phyloP scores from a whole-genome alignment of 2,888 invertebrate genomes.

The Phaedon cochleariae region DNA sequence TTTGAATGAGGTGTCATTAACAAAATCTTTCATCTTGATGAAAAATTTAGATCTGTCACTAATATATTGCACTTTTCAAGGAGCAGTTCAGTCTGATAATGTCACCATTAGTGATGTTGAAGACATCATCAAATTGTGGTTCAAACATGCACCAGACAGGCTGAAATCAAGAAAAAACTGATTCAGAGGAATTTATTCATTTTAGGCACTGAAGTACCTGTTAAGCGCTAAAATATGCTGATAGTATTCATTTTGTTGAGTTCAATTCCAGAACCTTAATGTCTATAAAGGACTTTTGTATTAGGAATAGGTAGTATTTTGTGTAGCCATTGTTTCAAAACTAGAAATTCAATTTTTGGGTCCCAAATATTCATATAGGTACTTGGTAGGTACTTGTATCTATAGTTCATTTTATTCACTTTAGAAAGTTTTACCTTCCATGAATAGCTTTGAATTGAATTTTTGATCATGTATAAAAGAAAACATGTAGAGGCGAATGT shows the following conservation, averaged over 20 bases:
- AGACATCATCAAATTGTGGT: constrained; percentile 6
- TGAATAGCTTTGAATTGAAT: not conserved
- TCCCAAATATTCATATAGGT: no score
- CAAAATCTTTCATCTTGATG: no score
- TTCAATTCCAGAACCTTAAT: no score
- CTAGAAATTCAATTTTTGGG: no score
- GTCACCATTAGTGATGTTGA: constrained; percentile 5
- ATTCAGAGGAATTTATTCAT: not conserved
- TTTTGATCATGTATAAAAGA: constrained; percentile 11
- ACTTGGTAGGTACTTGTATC: not conserved
- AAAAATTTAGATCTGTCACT: not conserved
- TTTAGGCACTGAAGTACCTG: no score
- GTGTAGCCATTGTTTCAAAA: no score
- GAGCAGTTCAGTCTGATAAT: constrained; percentile 6
- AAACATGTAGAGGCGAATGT: not conserved
- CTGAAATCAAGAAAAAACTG: not conserved
- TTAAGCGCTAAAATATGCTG: no score
- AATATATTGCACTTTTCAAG: not conserved
- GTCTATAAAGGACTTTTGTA: no score
- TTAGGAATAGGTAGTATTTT: no score
- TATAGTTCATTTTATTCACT: not conserved
- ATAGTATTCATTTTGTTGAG: no score
- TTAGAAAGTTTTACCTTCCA: not conserved
- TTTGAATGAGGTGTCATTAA: no score
- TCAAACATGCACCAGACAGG: constrained; percentile 19